Evolutionary conservation across 2,888 invertebrate genomes (phyloP).

Genomic region (Pachliopta kotzebuea): DNA sequence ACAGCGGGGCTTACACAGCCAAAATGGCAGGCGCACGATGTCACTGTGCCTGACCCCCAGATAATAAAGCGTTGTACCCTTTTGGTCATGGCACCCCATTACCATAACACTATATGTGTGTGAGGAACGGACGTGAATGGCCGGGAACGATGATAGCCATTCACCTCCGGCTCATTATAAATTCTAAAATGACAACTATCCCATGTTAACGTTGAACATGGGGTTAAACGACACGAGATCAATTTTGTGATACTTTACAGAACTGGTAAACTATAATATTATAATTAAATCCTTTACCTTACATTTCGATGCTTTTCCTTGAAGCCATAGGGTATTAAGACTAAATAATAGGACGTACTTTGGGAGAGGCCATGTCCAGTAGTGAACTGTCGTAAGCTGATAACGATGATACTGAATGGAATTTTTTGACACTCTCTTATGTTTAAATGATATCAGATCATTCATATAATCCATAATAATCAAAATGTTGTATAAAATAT

Average conservation of each 20-base stretch:
- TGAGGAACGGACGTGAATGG: slow-evolving; percentile 47
- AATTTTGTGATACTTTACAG: slow-evolving; percentile 56
- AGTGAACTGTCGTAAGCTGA: too few species aligned
- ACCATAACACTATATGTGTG: slow-evolving; percentile 55
- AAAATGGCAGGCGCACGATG: slow-evolving; percentile 68
- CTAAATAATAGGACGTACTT: too few species aligned
- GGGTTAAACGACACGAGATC: slow-evolving; percentile 45
- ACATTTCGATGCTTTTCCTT: too few species aligned
- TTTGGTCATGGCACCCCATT: slow-evolving; percentile 63
- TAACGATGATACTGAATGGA: too few species aligned
- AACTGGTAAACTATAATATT: background rate
- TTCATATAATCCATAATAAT: too few species aligned
- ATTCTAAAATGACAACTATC: slow-evolving; percentile 48
- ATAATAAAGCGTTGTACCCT: slow-evolving; percentile 51
- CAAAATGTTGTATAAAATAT: too few species aligned
- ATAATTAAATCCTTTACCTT: too few species aligned
- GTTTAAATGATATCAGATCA: too few species aligned
- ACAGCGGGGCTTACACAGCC: slow-evolving; percentile 56
- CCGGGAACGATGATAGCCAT: slow-evolving; percentile 42
- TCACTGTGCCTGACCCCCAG: slow-evolving; percentile 51
- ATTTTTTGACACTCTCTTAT: too few species aligned
- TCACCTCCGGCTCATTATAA: slow-evolving; percentile 52
- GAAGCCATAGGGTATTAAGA: too few species aligned
- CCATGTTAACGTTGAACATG: slow-evolving; percentile 45
- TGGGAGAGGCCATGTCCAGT: too few species aligned